Base-by-base conservation (phyloP, 1,140 invertebrate genomes). In the Lutraria rhynchaena region DNA sequence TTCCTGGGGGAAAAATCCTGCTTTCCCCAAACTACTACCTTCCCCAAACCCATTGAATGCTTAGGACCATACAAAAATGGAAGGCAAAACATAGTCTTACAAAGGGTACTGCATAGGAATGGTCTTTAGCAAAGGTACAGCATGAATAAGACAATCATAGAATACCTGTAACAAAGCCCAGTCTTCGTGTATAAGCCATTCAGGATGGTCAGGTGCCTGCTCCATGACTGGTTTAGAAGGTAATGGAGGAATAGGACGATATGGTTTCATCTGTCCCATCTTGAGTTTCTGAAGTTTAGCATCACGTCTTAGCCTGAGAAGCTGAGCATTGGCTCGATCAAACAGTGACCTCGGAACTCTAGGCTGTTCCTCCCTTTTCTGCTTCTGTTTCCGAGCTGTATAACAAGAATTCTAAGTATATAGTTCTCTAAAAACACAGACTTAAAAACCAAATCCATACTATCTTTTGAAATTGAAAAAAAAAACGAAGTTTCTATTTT, bases 171-270 rank as follows among this genome's bases (percentile, higher is more conserved):
- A 91, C 11, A 98, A 93, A 19, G 95, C 94, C 94, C 96, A 96
- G 90, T 99, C 98, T 91, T 99, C 97, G 87, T 96, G 95, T 31
- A 98, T 95, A 29, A 95, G 94, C 98, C 98, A 99, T 83, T 97
- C 96, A 31, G 96, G 95, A 82, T 95, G 93, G 49, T 92, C 92
- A 24, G 84, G 83, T 13, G 88, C 77, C 15, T 84, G 81, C 24
- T 90, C 91, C 55, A 87, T 86, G 60, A 88, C 75, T 3, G 90
- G 87, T 86, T 90, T 87, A 53, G 83, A 83, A 76, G 85, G 86
- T 46, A 87, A 82, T 27, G 96, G 95, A 0, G 92, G 89, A 1
- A 94, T 87, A 0, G 95, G 94, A 33, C 87, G 82, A 61, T 86
- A 88, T 33, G 88, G 87, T 80, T 87, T 86, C 17, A 88, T 82